Base-by-base conservation (phyloP, 2,888 invertebrate genomes). In the Agrotis puta region DNA sequence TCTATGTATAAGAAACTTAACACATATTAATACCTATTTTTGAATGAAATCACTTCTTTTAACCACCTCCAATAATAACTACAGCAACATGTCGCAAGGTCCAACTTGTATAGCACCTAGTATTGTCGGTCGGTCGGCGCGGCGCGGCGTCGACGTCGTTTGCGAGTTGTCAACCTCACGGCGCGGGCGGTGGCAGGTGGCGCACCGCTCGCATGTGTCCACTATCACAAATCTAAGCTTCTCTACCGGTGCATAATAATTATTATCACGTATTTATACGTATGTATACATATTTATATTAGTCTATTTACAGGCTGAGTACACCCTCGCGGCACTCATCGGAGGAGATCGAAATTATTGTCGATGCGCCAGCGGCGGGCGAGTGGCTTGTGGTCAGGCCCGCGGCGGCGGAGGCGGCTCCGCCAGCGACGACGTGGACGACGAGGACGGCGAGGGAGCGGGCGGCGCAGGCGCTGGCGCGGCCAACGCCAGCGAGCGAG, bases 361-460 rank as follows among this genome's bases (percentile, higher is more conserved):
- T 95, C 95, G 94, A 90, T 95, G 96, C 86, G 93, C 96, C 92
- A 94, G 89, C 85, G 96, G 96, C 84, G 96, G 96, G 84, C 96
- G 96, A 70, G 95, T 94, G 89, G 96, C 96, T 88, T 94, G 95
- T 84, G 97, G 96, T 92, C 97, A 97, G 87, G 97, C 95, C 89
- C 91, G 97, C 89, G 88, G 96, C 84, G 89, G 96, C 88, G 84
- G 97, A 89, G 87, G 97, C 90, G 87, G 97, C 94, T 90, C 97
- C 92, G 94, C 95, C 85, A 97, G 96, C 78, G 97, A 97, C 64
- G 97, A 97, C 70, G 97, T 97, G 67, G 97, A 97, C 56, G 97
- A 97, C 24, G 97, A 97, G 88, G 97, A 96, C 79, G 97, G 96
- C 77, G 96, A 92, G 81, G 96, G 89, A 86, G 96, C 92, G 76